Percentiles rank a stretch among this genome's conserved stretches.
Evolutionary conservation across 1,140 invertebrate species (phyloP).

Genomic region (Pararge aegeria): DNA sequence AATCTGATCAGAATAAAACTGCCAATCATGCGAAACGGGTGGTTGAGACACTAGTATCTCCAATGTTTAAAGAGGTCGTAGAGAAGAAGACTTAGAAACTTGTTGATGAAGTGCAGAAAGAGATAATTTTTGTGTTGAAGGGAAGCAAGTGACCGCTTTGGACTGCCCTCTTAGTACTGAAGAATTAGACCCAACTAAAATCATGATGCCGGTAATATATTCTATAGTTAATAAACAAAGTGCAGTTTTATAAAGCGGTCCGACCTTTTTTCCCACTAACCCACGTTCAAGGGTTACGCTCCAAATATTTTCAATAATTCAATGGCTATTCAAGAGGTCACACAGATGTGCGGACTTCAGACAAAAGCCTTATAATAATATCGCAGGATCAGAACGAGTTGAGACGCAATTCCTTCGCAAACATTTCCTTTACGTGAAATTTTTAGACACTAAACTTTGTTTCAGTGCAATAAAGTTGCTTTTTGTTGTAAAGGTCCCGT

Average conservation of each 20-base stretch:
- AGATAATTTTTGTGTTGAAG: too few relatives aligned
- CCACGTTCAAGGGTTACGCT: conserved; percentile 28
- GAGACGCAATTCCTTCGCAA: conserved; percentile 58
- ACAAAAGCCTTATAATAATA: conserved; percentile 64
- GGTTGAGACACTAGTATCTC: too few relatives aligned
- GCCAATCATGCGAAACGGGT: too few relatives aligned
- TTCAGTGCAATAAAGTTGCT: conserved; percentile 24
- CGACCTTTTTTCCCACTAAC: conserved; percentile 10
- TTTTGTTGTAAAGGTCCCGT: conserved; percentile 11
- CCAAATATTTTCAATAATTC: conserved; percentile 38
- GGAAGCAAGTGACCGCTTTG: too few relatives aligned
- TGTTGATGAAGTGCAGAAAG: too few relatives aligned
- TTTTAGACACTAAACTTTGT: conserved; percentile 20
- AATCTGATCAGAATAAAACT: too few relatives aligned
- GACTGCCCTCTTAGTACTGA: too few relatives aligned
- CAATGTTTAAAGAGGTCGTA: too few relatives aligned
- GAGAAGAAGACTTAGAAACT: too few relatives aligned
- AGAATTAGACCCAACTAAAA: too few relatives aligned
- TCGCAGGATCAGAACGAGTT: conserved; percentile 53
- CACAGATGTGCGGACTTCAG: conserved; percentile 63
- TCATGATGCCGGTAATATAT: too few relatives aligned
- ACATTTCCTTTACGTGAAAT: conserved; percentile 20
- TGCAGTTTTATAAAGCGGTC: background rate
- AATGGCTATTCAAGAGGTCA: conserved; percentile 67
- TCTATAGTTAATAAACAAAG: background rate